Percentiles rank a stretch among this genome's conserved stretches.
Evolutionary conservation across 2,113 vertebrate genomes (phyloP).

Genomic region (Promerops cafer): DNA sequence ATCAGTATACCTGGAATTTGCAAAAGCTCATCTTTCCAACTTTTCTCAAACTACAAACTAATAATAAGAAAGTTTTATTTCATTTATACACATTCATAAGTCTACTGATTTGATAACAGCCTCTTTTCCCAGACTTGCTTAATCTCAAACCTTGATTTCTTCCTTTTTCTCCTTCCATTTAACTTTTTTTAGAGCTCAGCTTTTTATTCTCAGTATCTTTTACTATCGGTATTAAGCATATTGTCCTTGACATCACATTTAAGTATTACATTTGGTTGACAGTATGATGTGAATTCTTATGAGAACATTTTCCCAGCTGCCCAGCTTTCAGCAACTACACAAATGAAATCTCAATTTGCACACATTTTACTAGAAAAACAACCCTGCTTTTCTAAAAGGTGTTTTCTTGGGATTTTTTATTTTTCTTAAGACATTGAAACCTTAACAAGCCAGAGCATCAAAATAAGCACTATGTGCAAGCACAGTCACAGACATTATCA

Average conservation of each 20-base stretch:
- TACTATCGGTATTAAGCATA: not conserved
- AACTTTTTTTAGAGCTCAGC: not conserved
- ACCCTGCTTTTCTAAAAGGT: not conserved
- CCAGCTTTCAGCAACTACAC: not conserved
- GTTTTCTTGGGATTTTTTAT: not conserved
- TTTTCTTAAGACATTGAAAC: not conserved
- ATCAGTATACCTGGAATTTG: not conserved
- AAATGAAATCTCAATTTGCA: not conserved
- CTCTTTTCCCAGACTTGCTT: not conserved
- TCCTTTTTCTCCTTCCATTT: not conserved
- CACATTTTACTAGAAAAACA: not conserved
- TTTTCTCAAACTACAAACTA: not conserved
- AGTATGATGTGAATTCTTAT: not conserved
- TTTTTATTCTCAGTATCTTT: not conserved
- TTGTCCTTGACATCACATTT: not conserved
- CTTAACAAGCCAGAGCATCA: not conserved
- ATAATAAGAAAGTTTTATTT: not conserved
- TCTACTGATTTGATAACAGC: not conserved
- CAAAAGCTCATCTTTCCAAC: not conserved
- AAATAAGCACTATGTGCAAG: not conserved
- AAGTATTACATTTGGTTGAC: not conserved
- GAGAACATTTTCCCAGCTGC: not conserved
- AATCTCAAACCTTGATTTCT: not conserved
- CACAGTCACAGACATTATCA: not conserved
- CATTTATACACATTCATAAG: not conserved